Base-by-base conservation (phyloP, 2,113 vertebrate species). In the Anguilla rostrata region DNA sequence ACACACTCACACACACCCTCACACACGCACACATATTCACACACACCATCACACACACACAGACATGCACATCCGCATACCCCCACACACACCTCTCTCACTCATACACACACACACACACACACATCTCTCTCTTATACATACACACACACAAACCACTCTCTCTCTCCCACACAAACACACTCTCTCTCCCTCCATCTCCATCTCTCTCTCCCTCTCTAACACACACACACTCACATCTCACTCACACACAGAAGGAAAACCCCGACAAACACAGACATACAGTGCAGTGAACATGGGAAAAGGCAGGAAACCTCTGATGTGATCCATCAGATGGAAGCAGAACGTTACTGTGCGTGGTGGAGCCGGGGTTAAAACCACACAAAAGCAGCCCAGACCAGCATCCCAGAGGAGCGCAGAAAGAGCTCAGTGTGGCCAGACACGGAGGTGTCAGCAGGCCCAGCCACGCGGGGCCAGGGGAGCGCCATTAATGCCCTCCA, bases 251-350 rank as follows among this genome's bases (percentile, higher is more conserved):
- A 22, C 40, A 29, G 6, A 49, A 22, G 16, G 20, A 82, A n/a
- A 18, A 41, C 79, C 5, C 71, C 1, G 26, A 34, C 71, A 75
- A 22, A 71, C 20, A 71, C 63, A 26, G 89, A 90, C 84, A 86
- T 86, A 89, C 82, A 81, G 86, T 87, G 89, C 82, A 81, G 89
- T 86, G 78, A 88, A 87, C 89, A 85, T 81, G 90, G 91, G 90
- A 89, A 87, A 90, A 91, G 89, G 7, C 89, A 88, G 91, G 91
- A 91, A 89, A 88, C 89, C 88, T 89, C 89, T 66, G 66, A 86
- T 87, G 88, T 87, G 91, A 92, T 91, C 89, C 88, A 88, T 92
- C 89, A 92, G 85, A 18, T 9, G 78, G 85, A 87, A 81, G 78
- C 78, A 49, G 83, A 87, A 85, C 86, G 71, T 83, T 80, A 86